Percentiles rank a stretch among this genome's conserved stretches.
phyloP scores from a whole-genome alignment of 2,113 vertebrate species.

The Bungarus multicinctus region DNA sequence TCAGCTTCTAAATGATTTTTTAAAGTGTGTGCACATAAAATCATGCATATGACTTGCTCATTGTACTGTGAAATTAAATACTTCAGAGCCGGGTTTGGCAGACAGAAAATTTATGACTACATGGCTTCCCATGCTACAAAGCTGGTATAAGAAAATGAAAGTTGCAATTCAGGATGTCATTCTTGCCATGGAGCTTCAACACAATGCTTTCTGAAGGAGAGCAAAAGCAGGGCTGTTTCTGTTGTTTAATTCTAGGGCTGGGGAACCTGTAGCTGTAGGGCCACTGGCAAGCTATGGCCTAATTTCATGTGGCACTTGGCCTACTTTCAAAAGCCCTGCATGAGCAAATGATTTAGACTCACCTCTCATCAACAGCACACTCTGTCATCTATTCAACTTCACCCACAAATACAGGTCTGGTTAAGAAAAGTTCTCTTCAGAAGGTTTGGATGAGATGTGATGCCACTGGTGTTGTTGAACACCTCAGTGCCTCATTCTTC shows the following conservation, averaged over 20 bases:
- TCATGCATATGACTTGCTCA: neutral
- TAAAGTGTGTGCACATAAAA: neutral
- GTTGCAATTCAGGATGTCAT: neutral
- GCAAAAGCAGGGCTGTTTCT: neutral
- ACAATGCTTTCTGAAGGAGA: constrained; percentile 18
- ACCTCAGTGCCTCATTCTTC: neutral
- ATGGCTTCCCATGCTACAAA: neutral
- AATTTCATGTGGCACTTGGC: neutral
- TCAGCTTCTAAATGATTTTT: constrained; percentile 15
- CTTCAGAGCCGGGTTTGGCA: constrained; percentile 13
- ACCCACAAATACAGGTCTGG: neutral
- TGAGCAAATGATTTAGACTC: neutral
- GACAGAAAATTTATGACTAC: neutral
- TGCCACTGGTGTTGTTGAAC: neutral
- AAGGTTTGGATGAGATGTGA: neutral
- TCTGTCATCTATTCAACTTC: neutral
- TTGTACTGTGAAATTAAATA: constrained; percentile 33
- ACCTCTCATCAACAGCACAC: neutral
- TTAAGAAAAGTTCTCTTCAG: neutral
- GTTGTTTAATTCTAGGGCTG: neutral
- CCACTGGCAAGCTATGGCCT: neutral
- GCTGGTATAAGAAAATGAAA: neutral
- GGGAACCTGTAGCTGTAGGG: neutral
- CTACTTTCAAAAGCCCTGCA: neutral
- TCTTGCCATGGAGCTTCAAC: neutral